These are phyloP conservation scores for Lasioglossum calceatum DNA, from an alignment of 2,888 invertebrate genomes.

Conservation along the genomic window DNA sequence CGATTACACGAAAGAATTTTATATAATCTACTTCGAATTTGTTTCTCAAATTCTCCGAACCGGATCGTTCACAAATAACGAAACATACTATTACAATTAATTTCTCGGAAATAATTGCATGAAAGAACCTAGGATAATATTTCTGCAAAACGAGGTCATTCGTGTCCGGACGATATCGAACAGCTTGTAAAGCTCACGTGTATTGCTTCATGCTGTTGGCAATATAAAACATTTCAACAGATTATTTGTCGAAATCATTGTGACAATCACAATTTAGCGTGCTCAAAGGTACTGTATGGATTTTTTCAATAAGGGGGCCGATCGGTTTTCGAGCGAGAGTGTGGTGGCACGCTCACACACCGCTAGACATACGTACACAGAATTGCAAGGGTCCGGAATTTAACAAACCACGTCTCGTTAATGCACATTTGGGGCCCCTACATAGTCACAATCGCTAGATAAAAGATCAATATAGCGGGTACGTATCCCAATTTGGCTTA, in stretches of 20 bases:
- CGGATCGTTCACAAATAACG: not conserved
- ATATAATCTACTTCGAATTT: not conserved
- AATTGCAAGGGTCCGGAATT: no score
- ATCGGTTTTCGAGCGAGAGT: no score
- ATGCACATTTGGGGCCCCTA: no score
- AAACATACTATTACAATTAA: not conserved
- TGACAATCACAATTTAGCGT: not conserved
- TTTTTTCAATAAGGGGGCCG: not conserved
- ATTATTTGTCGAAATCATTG: not conserved
- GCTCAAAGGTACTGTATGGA: not conserved
- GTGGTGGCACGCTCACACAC: no score
- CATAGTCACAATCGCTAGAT: no score
- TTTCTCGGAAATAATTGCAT: not conserved
- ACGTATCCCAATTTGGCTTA: no score
- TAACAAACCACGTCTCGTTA: no score
- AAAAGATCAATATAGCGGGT: no score
- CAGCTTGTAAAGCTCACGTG: not conserved
- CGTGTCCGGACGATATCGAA: no score
- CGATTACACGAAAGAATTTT: not conserved
- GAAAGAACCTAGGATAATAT: not conserved
- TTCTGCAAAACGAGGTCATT: not conserved
- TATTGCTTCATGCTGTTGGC: not conserved
- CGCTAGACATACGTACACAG: no score
- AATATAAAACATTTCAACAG: not conserved
- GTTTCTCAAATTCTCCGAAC: no score